Evolutionary conservation across 2,113 vertebrate species (phyloP), one percentile per base, ranked within the genome.

Genomic region (Aramus guarauna): DNA sequence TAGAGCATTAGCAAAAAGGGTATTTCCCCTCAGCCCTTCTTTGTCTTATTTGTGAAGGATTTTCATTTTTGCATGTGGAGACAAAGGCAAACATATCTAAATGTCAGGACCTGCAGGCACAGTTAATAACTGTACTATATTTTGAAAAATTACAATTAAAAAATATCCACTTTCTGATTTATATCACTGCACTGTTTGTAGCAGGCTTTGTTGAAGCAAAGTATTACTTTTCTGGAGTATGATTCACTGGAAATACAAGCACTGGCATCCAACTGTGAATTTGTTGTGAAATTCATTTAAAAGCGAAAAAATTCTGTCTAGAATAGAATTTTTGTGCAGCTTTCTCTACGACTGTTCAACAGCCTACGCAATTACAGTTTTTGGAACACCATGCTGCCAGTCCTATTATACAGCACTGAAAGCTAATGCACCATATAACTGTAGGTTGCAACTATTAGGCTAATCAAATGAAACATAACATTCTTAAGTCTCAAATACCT

Each of bases 391-490:
- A 85, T 36, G 73, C 92, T 96, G 96, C 95, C 95, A 94, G 88
- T 66, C 68, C 95, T 94, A 92, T 95, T 96, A 92, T 96, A 69
- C n/a, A 79, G 90, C 79, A 88, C 92, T 84, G 90, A 97, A 95
- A 95, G 94, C 94, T 95, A 93, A 88, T 60, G 92, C 79, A 81
- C 50, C 88, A 72, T 81, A 36, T 89, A 97, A 95, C 95, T 86
- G 94, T 84, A 92, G 86, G 86, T 92, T 95, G 85, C 83, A 96
- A 91, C 88, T 91, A 91, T 89, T 91, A 96, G 83, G 64, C 95
- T 96, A 96, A 97, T 96, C 94, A 91, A 96, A 52, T 96, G 96
- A 97, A 95, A 97, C 92, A 88, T 90, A 97, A 95, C 88, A 97
- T 91, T 94, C 83, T 75, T 67, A 62, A 84, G 69, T 93, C 36